Percentiles rank a stretch among this genome's conserved stretches.
These are phyloP conservation scores for Pseudomyrmex pallidus DNA, from an alignment of 1,140 invertebrate genomes.

Conservation along the genomic window DNA sequence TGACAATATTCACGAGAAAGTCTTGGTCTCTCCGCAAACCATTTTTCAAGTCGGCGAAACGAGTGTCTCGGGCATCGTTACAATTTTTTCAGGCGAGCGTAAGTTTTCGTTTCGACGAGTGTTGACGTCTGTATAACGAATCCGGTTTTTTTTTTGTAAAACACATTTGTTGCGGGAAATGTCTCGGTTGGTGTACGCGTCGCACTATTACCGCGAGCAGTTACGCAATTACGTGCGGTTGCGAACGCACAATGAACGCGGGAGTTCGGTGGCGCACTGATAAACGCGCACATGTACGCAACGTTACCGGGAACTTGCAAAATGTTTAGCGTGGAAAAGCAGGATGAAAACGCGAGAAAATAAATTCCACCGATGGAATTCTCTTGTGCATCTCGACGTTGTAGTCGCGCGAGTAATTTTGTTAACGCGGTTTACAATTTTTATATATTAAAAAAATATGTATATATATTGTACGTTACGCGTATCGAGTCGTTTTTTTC, in stretches of 20 bases:
- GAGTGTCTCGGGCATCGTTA: neutral
- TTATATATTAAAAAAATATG: neutral
- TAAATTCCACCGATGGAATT: neutral
- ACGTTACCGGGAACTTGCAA: neutral
- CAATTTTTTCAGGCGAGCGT: neutral
- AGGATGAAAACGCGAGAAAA: neutral
- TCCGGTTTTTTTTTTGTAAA: neutral
- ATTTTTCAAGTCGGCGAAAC: neutral
- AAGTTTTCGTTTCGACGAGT: neutral
- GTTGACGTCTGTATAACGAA: neutral
- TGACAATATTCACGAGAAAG: too few relatives aligned
- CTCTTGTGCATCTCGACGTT: neutral
- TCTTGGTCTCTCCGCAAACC: neutral
- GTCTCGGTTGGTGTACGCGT: neutral
- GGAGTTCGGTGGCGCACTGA: neutral
- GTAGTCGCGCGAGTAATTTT: neutral
- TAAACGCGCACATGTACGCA: neutral
- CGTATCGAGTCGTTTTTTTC: too few relatives aligned
- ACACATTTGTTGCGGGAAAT: conserved; percentile 31
- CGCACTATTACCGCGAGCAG: conserved; percentile 2
- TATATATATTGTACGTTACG: too few relatives aligned
- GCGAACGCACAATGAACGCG: neutral
- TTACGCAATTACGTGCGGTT: conserved; percentile 42
- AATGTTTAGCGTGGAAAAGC: neutral
- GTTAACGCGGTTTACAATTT: neutral